Evolutionary conservation across 1,140 invertebrate species (phyloP).

Genomic region (Drosophila melanica): DNA sequence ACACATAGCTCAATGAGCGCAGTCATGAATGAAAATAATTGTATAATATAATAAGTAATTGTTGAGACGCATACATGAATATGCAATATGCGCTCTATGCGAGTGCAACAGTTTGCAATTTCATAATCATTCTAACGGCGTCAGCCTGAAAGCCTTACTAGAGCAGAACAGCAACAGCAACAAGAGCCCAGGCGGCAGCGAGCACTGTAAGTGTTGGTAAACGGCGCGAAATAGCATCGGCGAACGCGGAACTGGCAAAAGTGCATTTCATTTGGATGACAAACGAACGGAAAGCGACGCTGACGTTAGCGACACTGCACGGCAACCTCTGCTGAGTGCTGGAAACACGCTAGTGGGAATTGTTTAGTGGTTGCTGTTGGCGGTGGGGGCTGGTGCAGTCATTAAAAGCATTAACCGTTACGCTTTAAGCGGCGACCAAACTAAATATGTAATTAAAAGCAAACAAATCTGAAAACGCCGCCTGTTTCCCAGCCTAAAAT

Average conservation of each 20-base stretch:
- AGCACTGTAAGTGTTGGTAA: constrained; percentile 7
- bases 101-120: constrained; percentile 49
- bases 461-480: constrained; percentile 56
- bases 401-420: constrained; percentile 72
- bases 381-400: constrained; percentile 26
- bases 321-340: background rate
- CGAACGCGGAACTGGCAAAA: constrained; percentile 17
- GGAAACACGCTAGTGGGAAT: constrained; percentile 7
- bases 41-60: constrained; percentile 66
- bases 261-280: constrained; percentile 30
- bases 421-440: constrained; percentile 56
- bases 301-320: constrained; percentile 5
- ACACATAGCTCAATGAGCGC: constrained; percentile 4
- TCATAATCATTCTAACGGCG: constrained; percentile 73
- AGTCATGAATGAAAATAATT: constrained; percentile 65
- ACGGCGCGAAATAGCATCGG: constrained; percentile 1
- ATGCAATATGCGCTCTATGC: constrained; percentile 10
- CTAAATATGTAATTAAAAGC: constrained; percentile 69
- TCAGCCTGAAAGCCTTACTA: constrained; percentile 53
- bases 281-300: constrained; percentile 12
- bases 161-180: constrained; percentile 62
- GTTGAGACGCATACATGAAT: constrained; percentile 41
- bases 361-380: background rate
- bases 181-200: constrained; percentile 11
- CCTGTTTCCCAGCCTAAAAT: constrained; percentile 33